Evolutionary conservation across 2,113 vertebrate genomes (phyloP).

Genomic region (Oryctolagus cuniculus): mOryCun1.1 NC_091435.1:58567501-58568000

Average conservation of each 20-base stretch:
- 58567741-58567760: not conserved
- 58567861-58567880: not conserved
- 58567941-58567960: not conserved
- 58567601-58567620: not conserved
- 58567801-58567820: not conserved
- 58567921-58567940: not conserved
- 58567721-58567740: not conserved
- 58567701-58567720: not conserved
- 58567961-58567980: not conserved
- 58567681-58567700: not conserved
- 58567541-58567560: not conserved
- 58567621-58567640: not conserved
- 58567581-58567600: not conserved
- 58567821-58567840: not conserved
- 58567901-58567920: not conserved
- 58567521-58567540: not conserved
- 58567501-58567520: not conserved
- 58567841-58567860: not conserved
- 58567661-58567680: not conserved
- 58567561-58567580: not conserved
- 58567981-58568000: not conserved
- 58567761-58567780: not conserved
- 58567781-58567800: not conserved
- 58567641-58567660: not conserved
- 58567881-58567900: not conserved